phyloP scores from a whole-genome alignment of 1,140 invertebrate genomes.

The Euglossa dilemma region DNA sequence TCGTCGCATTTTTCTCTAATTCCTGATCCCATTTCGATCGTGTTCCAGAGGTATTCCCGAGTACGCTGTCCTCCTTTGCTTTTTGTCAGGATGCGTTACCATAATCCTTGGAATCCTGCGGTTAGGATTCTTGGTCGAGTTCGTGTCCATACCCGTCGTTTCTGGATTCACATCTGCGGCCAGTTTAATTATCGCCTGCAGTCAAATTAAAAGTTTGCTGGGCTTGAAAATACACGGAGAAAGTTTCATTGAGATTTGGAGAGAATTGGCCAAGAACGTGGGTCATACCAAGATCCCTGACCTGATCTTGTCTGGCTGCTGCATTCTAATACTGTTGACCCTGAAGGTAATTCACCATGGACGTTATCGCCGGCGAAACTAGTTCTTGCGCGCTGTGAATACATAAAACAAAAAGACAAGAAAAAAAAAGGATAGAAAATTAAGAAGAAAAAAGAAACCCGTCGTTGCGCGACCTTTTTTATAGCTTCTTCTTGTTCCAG shows the following conservation, averaged over 20 bases:
- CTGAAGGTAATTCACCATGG: slow-evolving; percentile 84
- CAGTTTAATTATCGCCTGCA: slow-evolving; percentile 91
- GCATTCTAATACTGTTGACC: slow-evolving; percentile 84
- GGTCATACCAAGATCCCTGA: slow-evolving; percentile 83
- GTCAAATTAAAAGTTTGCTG: slow-evolving; percentile 90
- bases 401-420: neutral
- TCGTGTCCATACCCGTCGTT: slow-evolving; percentile 92
- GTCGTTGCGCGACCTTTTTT: neutral
- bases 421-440: neutral
- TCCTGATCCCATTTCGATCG: neutral
- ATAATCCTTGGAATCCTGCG: slow-evolving; percentile 88
- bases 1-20: neutral
- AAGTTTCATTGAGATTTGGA: slow-evolving; percentile 85
- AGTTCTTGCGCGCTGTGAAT: slow-evolving; percentile 4
- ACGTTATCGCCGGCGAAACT: neutral
- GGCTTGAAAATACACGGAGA: slow-evolving; percentile 86
- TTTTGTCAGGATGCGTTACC: slow-evolving; percentile 87
- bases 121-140: slow-evolving; percentile 92
- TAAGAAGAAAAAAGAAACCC: neutral
- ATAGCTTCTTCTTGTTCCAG: slow-evolving; percentile 6
- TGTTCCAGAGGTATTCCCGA: slow-evolving; percentile 79
- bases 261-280: slow-evolving; percentile 83
- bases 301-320: slow-evolving; percentile 85
- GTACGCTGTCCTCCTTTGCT: slow-evolving; percentile 89
- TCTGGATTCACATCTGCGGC: slow-evolving; percentile 94